Conservation (phyloP, 2,797 vertebrate genomes). For the Telmatherina bonti region DNA sequence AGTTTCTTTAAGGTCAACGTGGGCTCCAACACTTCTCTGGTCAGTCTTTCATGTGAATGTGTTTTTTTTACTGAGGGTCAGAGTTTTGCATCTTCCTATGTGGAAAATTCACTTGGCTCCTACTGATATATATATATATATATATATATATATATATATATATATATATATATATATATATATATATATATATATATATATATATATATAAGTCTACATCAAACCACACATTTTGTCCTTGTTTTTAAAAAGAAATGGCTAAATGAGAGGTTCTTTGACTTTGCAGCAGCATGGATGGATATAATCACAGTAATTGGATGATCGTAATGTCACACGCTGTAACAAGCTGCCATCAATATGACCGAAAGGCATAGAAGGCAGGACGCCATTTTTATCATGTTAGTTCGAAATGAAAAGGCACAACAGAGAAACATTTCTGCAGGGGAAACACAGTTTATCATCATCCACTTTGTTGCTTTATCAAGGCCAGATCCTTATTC, state of each 20-base stretch:
- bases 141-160: conserved; percentile 20
- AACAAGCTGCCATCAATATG: conserved; percentile 54
- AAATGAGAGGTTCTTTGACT: conserved; percentile 25
- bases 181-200: conserved; percentile 17
- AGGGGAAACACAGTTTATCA: conserved; percentile 55
- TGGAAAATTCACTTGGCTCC: conserved; percentile 43
- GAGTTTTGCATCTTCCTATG: conserved; percentile 43
- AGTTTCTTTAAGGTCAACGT: conserved; percentile 65
- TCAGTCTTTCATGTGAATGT: conserved; percentile 51
- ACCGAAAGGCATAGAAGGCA: conserved; percentile 52
- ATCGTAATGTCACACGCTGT: conserved; percentile 46
- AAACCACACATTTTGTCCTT: conserved; percentile 17
- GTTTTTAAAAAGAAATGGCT: conserved; percentile 25
- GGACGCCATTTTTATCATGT: conserved; percentile 57
- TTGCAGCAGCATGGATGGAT: conserved; percentile 39
- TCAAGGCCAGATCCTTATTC: conserved; percentile 54
- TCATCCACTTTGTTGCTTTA: conserved; percentile 55
- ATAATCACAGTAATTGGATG: conserved; percentile 74
- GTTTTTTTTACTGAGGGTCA: conserved; percentile 66
- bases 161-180: conserved; percentile 11
- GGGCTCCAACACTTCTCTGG: conserved; percentile 48
- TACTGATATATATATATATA: conserved; percentile 19
- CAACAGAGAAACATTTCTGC: conserved; percentile 53
- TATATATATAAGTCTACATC: neutral
- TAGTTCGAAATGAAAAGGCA: conserved; percentile 68